Base-by-base conservation (phyloP, 1,140 invertebrate genomes). In the Drosophila quadrilineata region DNA sequence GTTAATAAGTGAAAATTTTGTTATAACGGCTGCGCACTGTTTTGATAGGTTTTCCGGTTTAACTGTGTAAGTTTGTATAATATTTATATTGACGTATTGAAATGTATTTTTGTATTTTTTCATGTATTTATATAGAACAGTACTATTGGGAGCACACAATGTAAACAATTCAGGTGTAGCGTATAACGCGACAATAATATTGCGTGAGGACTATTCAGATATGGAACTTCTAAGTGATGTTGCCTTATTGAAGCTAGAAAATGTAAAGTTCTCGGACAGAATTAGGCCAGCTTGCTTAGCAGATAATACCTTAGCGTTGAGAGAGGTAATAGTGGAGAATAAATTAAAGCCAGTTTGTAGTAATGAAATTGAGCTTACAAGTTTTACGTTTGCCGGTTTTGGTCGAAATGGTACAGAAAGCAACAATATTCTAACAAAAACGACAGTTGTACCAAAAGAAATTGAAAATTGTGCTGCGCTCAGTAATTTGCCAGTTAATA, bases 21-120 rank as follows among this genome's bases (percentile, higher is more conserved):
- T 65, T 6, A 6, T 65, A 2, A 58, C 45, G 4, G 53, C 45
- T 6, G 62, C 26, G 2, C 62, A 65, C 59, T 65, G 62, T 3
- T 29, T 63, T 12, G 41, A 48, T 9, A n/a, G 4, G 40, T 40
- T 0, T 0, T 33, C 0, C 0, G 6, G n/a, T n/a, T n/a, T n/a
- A n/a, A n/a, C n/a, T n/a, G n/a, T n/a, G n/a, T n/a, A n/a, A n/a
- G n/a, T n/a, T n/a, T n/a, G n/a, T n/a, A n/a, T n/a, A n/a, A n/a
- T n/a, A n/a, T n/a, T n/a, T n/a, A n/a, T n/a, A n/a, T n/a, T n/a
- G n/a, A n/a, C n/a, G n/a, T n/a, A n/a, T 12, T 35, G 31, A 24
- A 28, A 8, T 3, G 0, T 6, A 12, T 14, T 21, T 36, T 33
- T 40, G 12, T 0, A 22, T 31, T 6, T 10, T 53, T 26, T 33